These are phyloP conservation scores for Gnathonemus longibarbis DNA, from an alignment of 2,113 vertebrate species.

Conservation along the genomic window DNA sequence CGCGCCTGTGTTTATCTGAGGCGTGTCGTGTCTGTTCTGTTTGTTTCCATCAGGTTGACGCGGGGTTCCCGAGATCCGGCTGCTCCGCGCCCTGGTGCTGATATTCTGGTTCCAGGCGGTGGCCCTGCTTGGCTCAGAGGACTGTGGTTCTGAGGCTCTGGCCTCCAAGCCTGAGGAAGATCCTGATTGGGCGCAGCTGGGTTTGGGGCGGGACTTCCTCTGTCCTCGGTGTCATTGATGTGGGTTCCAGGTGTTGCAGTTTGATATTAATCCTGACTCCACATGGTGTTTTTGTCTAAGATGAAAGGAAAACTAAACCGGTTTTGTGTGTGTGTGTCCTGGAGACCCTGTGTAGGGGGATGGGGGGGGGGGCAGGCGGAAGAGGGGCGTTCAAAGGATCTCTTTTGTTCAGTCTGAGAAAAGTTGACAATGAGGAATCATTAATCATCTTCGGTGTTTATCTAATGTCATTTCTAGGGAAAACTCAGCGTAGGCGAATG, in stretches of 20 bases:
- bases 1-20: conserved; percentile 58
- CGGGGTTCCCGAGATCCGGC: background rate
- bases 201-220: background rate
- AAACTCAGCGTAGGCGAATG: background rate
- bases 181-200: background rate
- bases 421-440: background rate
- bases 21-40: background rate
- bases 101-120: background rate
- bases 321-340: background rate
- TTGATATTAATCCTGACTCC: background rate
- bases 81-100: background rate
- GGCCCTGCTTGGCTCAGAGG: background rate
- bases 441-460: background rate
- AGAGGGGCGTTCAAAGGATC: background rate
- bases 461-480: background rate
- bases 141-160: background rate
- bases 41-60: background rate
- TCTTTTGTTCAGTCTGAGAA: conserved; percentile 3
- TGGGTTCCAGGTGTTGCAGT: background rate
- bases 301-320: background rate
- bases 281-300: background rate
- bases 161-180: background rate
- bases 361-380: background rate
- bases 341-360: background rate
- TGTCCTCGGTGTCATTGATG: background rate